Evolutionary conservation across 2,888 invertebrate genomes (phyloP).

Genomic region (Coenonympha arcania): DNA sequence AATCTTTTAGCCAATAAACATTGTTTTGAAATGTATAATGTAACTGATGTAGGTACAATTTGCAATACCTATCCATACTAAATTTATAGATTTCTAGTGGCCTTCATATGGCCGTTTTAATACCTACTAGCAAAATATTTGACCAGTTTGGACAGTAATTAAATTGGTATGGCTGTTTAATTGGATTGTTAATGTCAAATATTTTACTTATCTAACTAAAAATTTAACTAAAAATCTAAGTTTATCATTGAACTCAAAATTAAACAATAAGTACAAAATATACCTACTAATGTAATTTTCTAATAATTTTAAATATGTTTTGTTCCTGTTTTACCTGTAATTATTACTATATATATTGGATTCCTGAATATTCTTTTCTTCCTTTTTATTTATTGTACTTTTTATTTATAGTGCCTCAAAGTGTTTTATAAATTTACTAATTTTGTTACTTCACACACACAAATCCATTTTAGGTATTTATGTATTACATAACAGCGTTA

Average conservation of each 20-base stretch:
- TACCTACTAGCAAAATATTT: conserved; percentile 2
- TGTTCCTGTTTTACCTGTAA: too few species aligned
- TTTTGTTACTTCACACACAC: too few species aligned
- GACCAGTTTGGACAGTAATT: background rate
- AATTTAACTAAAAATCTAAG: background rate
- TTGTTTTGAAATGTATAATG: background rate
- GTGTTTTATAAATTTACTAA: too few species aligned
- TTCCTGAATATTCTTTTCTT: background rate
- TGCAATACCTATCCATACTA: conserved; percentile 8
- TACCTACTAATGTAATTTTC: too few species aligned
- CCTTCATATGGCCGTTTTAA: conserved; percentile 10
- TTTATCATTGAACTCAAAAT: background rate
- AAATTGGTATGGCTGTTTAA: background rate
- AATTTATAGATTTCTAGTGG: conserved; percentile 9
- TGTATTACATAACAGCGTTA: too few species aligned
- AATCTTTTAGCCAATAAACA: conserved; percentile 3
- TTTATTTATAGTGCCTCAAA: too few species aligned
- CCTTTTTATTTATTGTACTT: background rate
- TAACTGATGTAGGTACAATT: conserved; percentile 6
- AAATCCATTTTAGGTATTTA: too few species aligned
- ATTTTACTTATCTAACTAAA: background rate
- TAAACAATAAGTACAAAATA: too few species aligned
- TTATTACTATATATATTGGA: background rate
- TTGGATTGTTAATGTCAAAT: conserved; percentile 1
- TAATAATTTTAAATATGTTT: too few species aligned